Base-by-base conservation (phyloP, 2,888 invertebrate species). In the Coremacera marginata region DNA sequence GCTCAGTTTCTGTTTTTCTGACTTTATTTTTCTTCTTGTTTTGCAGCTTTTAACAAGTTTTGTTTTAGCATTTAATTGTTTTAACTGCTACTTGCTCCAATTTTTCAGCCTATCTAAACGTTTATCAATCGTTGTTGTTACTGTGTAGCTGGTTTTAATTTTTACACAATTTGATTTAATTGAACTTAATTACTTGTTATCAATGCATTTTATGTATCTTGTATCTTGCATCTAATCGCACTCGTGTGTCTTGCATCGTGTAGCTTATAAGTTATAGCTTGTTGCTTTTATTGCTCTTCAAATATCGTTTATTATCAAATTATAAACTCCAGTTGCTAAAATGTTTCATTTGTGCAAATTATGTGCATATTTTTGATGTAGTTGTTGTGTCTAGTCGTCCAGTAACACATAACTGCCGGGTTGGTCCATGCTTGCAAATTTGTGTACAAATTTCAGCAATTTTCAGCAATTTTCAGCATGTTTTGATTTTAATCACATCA, bases 271-370 rank as follows among this genome's bases (percentile, higher is more conserved):
- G 37, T 8, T n/a, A 55, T 31, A 31, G 22, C 57, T 22, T 60
- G 57, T 60, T 55, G n/a, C 22, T 37, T 60, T 72, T 25, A 37
- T 22, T 60, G n/a, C 34, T 19, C n/a, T 31, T 34, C 55, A 11
- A 55, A 71, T 76, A 76, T 37, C 67, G 57, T 49, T 62, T 73
- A 72, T 77, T 72, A 77, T 76, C 71, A 65, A 67, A 76, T 72
- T 76, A 68, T 37, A 44, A 65, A 65, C 60, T 22, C 14, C 49
- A 62, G 68, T 68, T 70, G 44, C 68, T 51, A 49, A 60, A 65
- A 25, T 44, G 68, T 44, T 55, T 75, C 68, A 68, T 75, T 75
- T 68, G 25, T 37, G 60, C 22, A 44, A 37, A 49, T 60, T 7
- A 25, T 72, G 62, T 9, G 25, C n/a, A 37, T n/a, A 62, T 44